Evolutionary conservation across 2,888 invertebrate species (phyloP).

Genomic region (Phymatocera aterrima): DNA sequence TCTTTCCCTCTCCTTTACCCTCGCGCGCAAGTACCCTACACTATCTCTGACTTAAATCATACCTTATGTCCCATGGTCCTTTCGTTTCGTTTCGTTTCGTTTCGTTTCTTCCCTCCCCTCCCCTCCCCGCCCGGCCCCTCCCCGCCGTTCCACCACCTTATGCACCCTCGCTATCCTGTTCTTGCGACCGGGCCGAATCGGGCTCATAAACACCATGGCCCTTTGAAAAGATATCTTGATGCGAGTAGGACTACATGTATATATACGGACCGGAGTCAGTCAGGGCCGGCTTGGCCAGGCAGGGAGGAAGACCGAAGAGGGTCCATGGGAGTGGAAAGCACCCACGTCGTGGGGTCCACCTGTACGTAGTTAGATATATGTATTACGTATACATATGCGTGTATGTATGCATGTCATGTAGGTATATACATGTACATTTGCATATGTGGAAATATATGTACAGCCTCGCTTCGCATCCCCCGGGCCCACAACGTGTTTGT

Average conservation of each 20-base stretch:
- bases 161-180: constrained; percentile 36
- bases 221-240: constrained; percentile 38
- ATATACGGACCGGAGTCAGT: constrained; percentile 9
- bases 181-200: constrained; percentile 33
- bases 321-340: constrained; percentile 8
- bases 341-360: constrained; percentile 22
- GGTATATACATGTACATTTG: neutral
- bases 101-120: neutral
- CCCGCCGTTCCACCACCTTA: neutral
- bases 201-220: constrained; percentile 42
- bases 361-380: neutral
- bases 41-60: constrained; percentile 44
- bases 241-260: constrained; percentile 21
- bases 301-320: neutral
- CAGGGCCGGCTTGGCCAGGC: neutral
- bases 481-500: constrained; percentile 19
- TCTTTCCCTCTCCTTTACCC: neutral
- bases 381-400: neutral
- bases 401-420: neutral
- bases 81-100: neutral
- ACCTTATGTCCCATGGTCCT: constrained; percentile 38
- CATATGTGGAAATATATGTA: neutral
- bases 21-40: constrained; percentile 18
- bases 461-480: constrained; percentile 31
- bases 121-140: neutral